Evolutionary conservation across 2,113 vertebrate genomes (phyloP), one percentile per base, ranked within the genome.

Genomic region (Pelusios castaneus): DNA sequence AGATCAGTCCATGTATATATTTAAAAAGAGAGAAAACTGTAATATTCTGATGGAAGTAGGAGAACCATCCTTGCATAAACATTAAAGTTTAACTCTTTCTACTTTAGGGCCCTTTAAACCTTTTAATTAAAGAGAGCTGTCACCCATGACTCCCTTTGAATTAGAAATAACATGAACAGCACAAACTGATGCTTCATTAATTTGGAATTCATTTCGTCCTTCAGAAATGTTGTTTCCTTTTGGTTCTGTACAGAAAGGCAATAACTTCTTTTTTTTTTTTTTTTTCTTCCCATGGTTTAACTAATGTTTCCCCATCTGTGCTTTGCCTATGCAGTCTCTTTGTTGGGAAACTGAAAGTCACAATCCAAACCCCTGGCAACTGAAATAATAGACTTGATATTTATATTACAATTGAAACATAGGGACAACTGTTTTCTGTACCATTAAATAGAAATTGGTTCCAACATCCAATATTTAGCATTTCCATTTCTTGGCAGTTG

Each of bases 361-460:
- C 89, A 92, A 52, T 54, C 87, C 9, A 6, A 93, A 84, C 0
- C 84, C 91, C 85, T 95, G 90, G 89, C 93, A 97, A 96, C 86
- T 91, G 92, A 94, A 91, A 80, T 85, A 87, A 58, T 83, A 77
- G 60, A 29, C 19, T 96, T 91, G 90, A 90, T 96, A 92, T 90
- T 96, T 96, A 60, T 95, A 84, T 93, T 91, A 95, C 86, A 86
- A 92, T 29, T 88, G 84, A 87, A 95, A 60, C 73, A 93, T 77
- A 91, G 2, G 31, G 94, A 88, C 88, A 95, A 95, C 96, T 95
- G 93, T 94, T 96, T 90, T 52, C 17, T 54, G 31, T 86, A 80
- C 51, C 47, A 85, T 84, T 95, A 87, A 83, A 80, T 95, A 91
- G 47, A 92, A 76, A 81, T 4, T 93, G 24, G 34, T 95, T 90